Evolutionary conservation across 1,140 invertebrate species (phyloP).

Genomic region (Kradibia gibbosae): DNA sequence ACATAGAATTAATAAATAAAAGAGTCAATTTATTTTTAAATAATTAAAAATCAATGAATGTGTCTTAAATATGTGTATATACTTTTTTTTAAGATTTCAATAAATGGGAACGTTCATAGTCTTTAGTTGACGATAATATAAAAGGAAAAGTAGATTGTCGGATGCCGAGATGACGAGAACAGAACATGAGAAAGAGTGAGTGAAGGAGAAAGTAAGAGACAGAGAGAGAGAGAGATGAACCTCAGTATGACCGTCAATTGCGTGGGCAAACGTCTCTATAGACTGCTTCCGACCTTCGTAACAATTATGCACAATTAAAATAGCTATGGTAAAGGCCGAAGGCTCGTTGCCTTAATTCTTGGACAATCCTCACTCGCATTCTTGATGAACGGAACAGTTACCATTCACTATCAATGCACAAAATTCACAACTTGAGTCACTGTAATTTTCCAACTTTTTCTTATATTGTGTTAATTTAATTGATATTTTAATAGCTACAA

Average conservation of each 20-base stretch:
- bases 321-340: slow-evolving; percentile 60
- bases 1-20: no score
- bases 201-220: neutral
- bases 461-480: neutral
- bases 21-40: no score
- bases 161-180: no score
- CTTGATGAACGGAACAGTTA: slow-evolving; percentile 47
- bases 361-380: slow-evolving; percentile 56
- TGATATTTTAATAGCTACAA: no score
- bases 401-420: neutral
- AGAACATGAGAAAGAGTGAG: neutral
- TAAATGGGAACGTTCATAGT: no score
- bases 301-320: slow-evolving; percentile 70
- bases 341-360: slow-evolving; percentile 59
- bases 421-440: neutral
- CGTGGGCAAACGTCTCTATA: slow-evolving; percentile 63
- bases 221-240: slow-evolving; percentile 14
- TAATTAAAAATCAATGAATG: no score
- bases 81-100: no score
- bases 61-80: no score
- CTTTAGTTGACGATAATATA: neutral
- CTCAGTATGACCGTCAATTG: slow-evolving; percentile 64
- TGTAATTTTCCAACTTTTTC: neutral
- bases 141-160: neutral
- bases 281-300: slow-evolving; percentile 67